phyloP scores from a whole-genome alignment of 2,797 vertebrate species.

The Loriculus beryllinus region DNA sequence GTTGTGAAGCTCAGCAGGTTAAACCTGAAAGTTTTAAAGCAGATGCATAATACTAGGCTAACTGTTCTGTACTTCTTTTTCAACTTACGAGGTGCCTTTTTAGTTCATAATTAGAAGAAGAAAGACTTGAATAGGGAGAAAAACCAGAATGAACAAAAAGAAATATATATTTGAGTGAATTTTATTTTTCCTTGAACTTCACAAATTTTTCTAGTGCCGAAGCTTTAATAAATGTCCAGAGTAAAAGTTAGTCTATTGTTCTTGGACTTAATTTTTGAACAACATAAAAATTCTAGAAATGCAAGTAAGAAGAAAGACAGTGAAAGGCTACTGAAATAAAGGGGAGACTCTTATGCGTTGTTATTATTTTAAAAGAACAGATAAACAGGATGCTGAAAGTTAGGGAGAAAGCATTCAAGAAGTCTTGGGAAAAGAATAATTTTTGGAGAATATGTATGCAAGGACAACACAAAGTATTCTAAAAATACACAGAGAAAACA shows the following conservation, averaged over 20 bases:
- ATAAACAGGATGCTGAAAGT: not conserved
- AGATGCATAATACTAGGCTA: not conserved
- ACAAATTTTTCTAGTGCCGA: not conserved
- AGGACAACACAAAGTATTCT: not conserved
- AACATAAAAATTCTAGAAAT: not conserved
- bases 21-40: not conserved
- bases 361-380: not conserved
- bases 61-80: not conserved
- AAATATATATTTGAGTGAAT: not conserved
- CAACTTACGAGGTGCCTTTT: not conserved
- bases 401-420: not conserved
- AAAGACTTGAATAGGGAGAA: not conserved
- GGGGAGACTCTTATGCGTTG: rapidly evolving
- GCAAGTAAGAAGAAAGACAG: not conserved
- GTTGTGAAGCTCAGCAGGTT: not conserved
- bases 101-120: not conserved
- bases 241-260: not conserved
- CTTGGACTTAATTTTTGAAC: not conserved
- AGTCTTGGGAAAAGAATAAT: not conserved
- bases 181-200: not conserved
- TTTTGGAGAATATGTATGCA: not conserved
- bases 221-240: not conserved
- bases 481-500: not conserved
- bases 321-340: not conserved
- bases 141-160: not conserved